phyloP scores from a whole-genome alignment of 2,113 vertebrate genomes.

The Daphoenositta chrysoptera region DNA sequence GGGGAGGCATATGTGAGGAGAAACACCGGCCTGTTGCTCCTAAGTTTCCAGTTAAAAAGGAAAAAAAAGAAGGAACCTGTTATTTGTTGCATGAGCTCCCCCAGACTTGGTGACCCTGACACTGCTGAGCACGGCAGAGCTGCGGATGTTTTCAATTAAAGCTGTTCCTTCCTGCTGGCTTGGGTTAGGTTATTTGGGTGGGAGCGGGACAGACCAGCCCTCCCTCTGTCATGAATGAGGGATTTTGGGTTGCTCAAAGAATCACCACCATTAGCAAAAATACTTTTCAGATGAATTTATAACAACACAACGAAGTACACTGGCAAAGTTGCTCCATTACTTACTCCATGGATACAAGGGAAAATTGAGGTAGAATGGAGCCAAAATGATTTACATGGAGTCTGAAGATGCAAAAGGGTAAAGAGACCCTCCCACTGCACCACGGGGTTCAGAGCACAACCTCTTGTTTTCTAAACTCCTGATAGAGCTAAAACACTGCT shows the following conservation, averaged over 20 bases:
- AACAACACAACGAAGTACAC: not conserved
- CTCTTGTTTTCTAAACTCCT: not conserved
- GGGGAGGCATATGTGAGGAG: constrained; percentile 49
- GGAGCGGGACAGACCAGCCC: not conserved
- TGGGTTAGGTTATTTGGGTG: not conserved
- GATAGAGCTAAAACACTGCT: not conserved
- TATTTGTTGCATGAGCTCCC: not conserved
- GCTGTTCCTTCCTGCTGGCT: not conserved
- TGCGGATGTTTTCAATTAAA: not conserved
- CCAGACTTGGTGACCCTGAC: accelerated
- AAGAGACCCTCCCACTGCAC: not conserved
- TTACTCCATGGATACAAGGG: not conserved
- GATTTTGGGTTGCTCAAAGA: not conserved
- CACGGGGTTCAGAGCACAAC: not conserved
- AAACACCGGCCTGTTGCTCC: constrained; percentile 47
- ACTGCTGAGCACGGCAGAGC: not conserved
- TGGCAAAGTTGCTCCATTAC: not conserved
- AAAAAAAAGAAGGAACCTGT: not conserved
- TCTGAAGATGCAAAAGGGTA: not conserved
- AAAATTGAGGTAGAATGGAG: not conserved
- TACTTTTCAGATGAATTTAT: not conserved
- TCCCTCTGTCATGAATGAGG: not conserved
- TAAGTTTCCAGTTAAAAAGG: not conserved
- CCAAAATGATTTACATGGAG: accelerated
- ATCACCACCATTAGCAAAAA: not conserved